Evolutionary conservation across 2,888 invertebrate genomes (phyloP), one percentile per base, ranked within the genome.

Genomic region (Mythimna vitellina): DNA sequence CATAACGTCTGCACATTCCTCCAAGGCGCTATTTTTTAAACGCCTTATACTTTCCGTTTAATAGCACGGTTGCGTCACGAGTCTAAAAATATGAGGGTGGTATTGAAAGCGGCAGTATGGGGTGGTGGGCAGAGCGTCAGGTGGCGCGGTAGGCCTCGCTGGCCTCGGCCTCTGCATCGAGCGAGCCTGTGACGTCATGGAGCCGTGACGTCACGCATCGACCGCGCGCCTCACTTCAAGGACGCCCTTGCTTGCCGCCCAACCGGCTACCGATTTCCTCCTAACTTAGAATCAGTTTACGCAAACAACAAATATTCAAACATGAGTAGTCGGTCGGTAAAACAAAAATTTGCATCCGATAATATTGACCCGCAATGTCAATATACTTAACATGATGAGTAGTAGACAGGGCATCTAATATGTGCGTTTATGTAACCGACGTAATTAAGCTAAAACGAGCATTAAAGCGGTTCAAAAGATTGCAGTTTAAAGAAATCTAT

Each of bases 1-100:
- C 42, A 78, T 67, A 51, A 61, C 54, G 60, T 71, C 53, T 66
- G 51, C 61, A 35, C 78, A 80, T 86, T 89, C 87, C 86, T 89
- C 88, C 87, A 89, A 89, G 83, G 82, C 81, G 79, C 87, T 89
- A 84, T 85, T 88, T 91, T 89, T 76, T 63, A 69, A 72, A 60
- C 81, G 58, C 62, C 74, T 87, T 90, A 86, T 85, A 89, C 85
- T 89, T 89, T 90, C 89, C 86, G 88, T 85, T 87, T 86, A 86
- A 90, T 90, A 90, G 88, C 89, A 87, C 83, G 87, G 89, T 94
- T 92, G 94, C 95, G 95, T 96, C 96, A 95, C 89, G 75, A 78
- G 85, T 93, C 94, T 95, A 95, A 93, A 95, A 93, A 95, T 95
- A 95, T 84, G 83, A 88, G 91, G 94, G 93, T 91, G 92, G 92